These are phyloP conservation scores for Epizoanthus fatuus DNA, from an alignment of 92 coral and sea anemone genomes.

Conservation along the genomic window DNA sequence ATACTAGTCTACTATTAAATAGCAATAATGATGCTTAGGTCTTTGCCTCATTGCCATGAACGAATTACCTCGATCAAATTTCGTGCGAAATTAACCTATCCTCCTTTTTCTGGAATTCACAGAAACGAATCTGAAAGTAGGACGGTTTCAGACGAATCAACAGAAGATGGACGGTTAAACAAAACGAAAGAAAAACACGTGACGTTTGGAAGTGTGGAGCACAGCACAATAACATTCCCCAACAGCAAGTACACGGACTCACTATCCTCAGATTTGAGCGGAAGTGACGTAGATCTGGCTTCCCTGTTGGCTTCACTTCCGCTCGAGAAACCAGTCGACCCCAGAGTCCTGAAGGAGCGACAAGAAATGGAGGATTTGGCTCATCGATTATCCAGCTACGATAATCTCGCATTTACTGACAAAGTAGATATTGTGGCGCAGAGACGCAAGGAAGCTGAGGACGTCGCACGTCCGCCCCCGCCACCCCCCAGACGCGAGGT, in stretches of 20 bases:
- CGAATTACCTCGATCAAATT: no score
- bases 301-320: constrained; percentile 85
- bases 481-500: constrained; percentile 16
- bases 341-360: constrained; percentile 60
- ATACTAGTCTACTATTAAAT: no score
- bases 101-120: not conserved
- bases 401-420: constrained; percentile 77
- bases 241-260: constrained; percentile 28
- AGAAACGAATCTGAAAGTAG: constrained; percentile 4
- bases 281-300: constrained; percentile 80
- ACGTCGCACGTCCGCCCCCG: constrained; percentile 22
- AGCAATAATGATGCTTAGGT: no score
- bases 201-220: constrained; percentile 83
- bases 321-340: constrained; percentile 66
- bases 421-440: constrained; percentile 65
- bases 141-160: constrained; percentile 35
- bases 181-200: constrained; percentile 79
- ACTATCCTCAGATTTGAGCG: constrained; percentile 47
- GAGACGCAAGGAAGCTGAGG: constrained; percentile 56
- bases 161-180: constrained; percentile 40
- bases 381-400: constrained; percentile 85
- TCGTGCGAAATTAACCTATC: no score
- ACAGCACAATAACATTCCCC: constrained; percentile 12
- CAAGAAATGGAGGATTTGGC: constrained; percentile 72
- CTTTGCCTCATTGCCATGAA: no score